Conservation (phyloP, 2,888 invertebrate genomes). For the Itoplectis maculator region DNA sequence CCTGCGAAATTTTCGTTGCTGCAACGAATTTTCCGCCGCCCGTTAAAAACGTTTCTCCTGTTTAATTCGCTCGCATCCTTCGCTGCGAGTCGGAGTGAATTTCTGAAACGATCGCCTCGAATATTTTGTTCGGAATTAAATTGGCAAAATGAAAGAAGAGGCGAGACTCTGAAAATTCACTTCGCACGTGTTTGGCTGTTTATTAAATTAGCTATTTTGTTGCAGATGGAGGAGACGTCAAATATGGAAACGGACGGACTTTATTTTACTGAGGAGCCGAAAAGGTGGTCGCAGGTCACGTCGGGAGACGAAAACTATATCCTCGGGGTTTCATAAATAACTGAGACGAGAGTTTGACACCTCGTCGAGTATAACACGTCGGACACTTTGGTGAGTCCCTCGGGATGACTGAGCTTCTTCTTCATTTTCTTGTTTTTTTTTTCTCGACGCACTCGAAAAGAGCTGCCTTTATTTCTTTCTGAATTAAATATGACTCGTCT, state of each 20-base stretch:
- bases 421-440: constrained; percentile 9
- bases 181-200: constrained; percentile 2
- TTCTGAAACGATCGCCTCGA: too few relatives aligned
- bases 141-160: background rate
- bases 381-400: constrained; percentile 33
- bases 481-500: constrained; percentile 36
- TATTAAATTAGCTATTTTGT: constrained; percentile 54
- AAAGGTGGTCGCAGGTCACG: constrained; percentile 35
- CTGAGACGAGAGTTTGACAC: constrained; percentile 69
- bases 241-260: constrained; percentile 8
- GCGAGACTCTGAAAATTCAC: background rate
- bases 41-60: constrained; percentile 47
- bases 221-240: constrained; percentile 4
- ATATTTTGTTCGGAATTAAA: background rate
- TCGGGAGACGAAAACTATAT: constrained; percentile 50
- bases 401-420: constrained; percentile 42
- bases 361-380: constrained; percentile 55
- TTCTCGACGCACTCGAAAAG: constrained; percentile 29
- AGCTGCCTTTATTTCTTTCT: constrained; percentile 18
- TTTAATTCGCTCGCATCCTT: constrained; percentile 45
- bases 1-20: constrained; percentile 48
- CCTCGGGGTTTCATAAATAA: constrained; percentile 65
- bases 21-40: constrained; percentile 4
- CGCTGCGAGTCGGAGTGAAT: constrained; percentile 1
- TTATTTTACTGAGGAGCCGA: too few relatives aligned